Conservation (phyloP, 35 echinoderm and acorn worm species). For the Amphiura filiformis region DNA sequence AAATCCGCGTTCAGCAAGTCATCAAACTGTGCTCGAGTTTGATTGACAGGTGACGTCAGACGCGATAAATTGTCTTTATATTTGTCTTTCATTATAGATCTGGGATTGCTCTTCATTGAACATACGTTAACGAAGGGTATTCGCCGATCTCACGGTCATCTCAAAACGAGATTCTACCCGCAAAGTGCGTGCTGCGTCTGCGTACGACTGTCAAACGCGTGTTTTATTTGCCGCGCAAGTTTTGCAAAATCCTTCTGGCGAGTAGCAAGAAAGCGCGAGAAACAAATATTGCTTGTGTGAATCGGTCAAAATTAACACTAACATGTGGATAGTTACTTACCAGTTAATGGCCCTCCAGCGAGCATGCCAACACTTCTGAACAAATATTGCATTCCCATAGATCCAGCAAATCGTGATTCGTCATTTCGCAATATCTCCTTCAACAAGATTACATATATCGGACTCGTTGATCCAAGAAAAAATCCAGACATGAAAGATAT, state of each 20-base stretch:
- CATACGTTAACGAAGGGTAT: neutral
- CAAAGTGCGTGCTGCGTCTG: too few species aligned
- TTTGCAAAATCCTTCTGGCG: neutral
- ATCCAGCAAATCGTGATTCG: neutral
- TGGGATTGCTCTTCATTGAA: neutral
- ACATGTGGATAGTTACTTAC: neutral
- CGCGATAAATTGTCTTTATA: too few species aligned
- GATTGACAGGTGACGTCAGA: too few species aligned
- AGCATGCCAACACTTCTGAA: neutral
- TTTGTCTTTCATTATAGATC: too few species aligned
- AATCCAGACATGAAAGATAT: neutral
- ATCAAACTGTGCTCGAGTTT: too few species aligned
- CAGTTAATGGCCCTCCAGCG: neutral
- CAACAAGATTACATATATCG: neutral
- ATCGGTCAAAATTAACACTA: too few species aligned
- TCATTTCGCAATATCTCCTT: neutral
- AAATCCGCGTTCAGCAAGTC: too few species aligned
- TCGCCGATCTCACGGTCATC: too few species aligned
- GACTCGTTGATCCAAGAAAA: neutral
- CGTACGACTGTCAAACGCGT: too few species aligned
- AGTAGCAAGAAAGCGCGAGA: neutral
- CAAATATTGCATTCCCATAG: neutral
- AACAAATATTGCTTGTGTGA: neutral
- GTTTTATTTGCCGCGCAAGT: too few species aligned
- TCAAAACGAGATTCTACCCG: too few species aligned